Base-by-base conservation (phyloP, 2,888 invertebrate genomes). In the Lordiphosa andalusiaca region DNA sequence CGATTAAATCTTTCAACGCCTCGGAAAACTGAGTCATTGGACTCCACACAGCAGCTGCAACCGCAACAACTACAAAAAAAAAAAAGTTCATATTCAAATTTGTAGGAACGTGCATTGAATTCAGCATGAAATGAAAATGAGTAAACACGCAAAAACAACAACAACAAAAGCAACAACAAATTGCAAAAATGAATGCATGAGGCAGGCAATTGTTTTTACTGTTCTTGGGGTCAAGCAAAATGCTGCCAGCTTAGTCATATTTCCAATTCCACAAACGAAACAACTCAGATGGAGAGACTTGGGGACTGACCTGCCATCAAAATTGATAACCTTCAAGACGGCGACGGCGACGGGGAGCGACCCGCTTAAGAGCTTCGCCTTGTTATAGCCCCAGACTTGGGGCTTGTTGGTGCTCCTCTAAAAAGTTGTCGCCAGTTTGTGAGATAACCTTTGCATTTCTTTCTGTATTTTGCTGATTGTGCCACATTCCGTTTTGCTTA, bases 1-100 rank as follows among this genome's bases (percentile, higher is more conserved):
- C 84, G 85, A 84, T 84, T 76, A 69, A 76, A 80, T 85, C 84
- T 76, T 71, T 85, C 81, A 76, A 80, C 85, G 85, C 85, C 81
- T 69, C 59, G 84, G 39, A 44, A 44, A 61, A 75, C 77, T 85
- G 80, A 85, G 72, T 85, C 85, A 81, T 77, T 71, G 69, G 69
- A 64, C 71, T 64, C 65, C 36, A 67, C 30, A 33, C 49, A 50
- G 39, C 49, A 39, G 39, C 49, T 37, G 49, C 82, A 42, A 33
- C 53, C 46, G 38, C 37, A 48, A 38, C 57, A 52, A 48, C 36
- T 44, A 52, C 41, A 59, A 69, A 58, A 69, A 53, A 16, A 16
- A 16, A 16, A n/a, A n/a, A n/a, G 73, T 82, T 82, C 83, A 84
- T 78, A 78, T 84, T 84, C 85, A 78, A 78, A 78, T 78, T 84